Evolutionary conservation across 2,888 invertebrate genomes (phyloP).

Genomic region (Acrobasis consociella): DNA sequence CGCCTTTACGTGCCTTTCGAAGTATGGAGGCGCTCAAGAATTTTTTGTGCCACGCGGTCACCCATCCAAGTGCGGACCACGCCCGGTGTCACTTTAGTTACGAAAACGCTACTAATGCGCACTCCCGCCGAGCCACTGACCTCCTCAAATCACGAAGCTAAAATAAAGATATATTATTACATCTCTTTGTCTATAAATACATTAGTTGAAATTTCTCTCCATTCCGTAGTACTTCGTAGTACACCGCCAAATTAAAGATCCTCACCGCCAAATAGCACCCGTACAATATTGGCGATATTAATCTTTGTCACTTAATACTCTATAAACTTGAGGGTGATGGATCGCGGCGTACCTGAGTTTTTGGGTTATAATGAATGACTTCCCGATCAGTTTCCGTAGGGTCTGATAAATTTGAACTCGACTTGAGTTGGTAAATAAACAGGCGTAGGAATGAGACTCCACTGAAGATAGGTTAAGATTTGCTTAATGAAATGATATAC

Average conservation of each 20-base stretch:
- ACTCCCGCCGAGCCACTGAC: too few species aligned
- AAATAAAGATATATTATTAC: too few species aligned
- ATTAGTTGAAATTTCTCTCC: neutral
- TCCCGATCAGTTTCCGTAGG: constrained; percentile 4
- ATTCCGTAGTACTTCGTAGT: neutral
- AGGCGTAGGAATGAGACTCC: neutral
- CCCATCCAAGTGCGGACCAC: too few species aligned
- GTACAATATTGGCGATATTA: constrained; percentile 63
- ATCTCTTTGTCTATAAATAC: too few species aligned
- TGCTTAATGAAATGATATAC: too few species aligned
- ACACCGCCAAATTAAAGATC: constrained; percentile 23
- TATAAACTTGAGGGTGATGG: constrained; percentile 62
- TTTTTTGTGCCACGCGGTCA: too few species aligned
- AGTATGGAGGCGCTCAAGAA: too few species aligned
- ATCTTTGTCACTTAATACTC: constrained; percentile 70
- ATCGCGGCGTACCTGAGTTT: constrained; percentile 36
- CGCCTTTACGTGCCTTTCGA: too few species aligned
- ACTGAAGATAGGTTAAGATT: too few species aligned
- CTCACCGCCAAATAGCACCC: constrained; percentile 4
- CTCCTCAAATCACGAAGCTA: too few species aligned
- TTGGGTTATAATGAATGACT: constrained; percentile 19
- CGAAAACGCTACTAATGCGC: too few species aligned
- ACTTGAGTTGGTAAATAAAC: constrained; percentile 10
- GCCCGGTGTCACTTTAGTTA: too few species aligned
- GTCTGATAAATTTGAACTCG: constrained; percentile 8